Base-by-base conservation (phyloP, 2,888 invertebrate genomes). In the Platycheirus rosarum region DNA sequence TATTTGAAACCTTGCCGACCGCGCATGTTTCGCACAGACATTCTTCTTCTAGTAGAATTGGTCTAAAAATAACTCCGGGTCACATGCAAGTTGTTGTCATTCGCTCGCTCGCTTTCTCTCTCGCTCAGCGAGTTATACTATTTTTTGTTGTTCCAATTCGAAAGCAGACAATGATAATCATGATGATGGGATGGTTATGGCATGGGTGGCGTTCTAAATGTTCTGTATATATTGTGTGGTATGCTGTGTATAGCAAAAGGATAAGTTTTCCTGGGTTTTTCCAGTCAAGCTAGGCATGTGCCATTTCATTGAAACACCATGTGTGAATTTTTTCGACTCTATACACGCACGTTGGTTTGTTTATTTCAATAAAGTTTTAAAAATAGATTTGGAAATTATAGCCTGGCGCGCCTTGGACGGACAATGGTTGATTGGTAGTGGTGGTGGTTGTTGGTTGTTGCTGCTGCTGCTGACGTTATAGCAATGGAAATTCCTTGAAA, bases 251-350 rank as follows among this genome's bases (percentile, higher is more conserved):
- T 32, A 32, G 29, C 16, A 16, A 60, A 71, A 82, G 82, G 82
- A 77, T 63, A 82, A 44, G 32, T 82, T 82, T 82, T 82, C 82
- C 82, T 82, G 82, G 82, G 82, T 82, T 82, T 82, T 82, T 82
- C 82, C 82, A 82, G 82, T 20, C 71, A 53, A 32, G 51, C 68
- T 51, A 60, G 57, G 69, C 51, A 32, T 63, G 40, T 68, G 69
- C 65, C 70, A 71, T 76, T 80, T 66, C 80, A 76, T 76, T 80
- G 80, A 80, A 76, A 75, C 70, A 76, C 80, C 76, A 76, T 80
- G 76, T 80, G 80, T 70, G 32, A 74, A 69, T 65, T 69, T 51
- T 51, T 20, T 73, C 32, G 2, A 9, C 44, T 26, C 18, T 57
- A 51, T 40, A 51, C 69, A 66, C 80, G 80, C 80, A 80, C 70